Evolutionary conservation across 1,140 invertebrate species (phyloP).

Genomic region (Bombus affinis): DNA sequence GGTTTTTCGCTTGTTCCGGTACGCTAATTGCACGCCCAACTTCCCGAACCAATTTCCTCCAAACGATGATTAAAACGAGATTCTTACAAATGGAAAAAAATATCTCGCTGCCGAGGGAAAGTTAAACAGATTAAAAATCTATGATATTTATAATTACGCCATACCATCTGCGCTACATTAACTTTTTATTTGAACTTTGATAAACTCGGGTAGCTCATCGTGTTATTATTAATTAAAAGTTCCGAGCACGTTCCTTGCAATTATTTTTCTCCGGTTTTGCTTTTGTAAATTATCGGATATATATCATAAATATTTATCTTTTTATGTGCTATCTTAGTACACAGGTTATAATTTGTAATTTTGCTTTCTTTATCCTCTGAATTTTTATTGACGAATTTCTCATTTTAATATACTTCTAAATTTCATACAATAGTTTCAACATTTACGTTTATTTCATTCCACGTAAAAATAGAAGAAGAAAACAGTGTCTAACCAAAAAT

Average conservation of each 20-base stretch:
- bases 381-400: not conserved
- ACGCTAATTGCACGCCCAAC: conserved; percentile 12
- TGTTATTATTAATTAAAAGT: not conserved
- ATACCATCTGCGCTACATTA: not conserved
- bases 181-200: not conserved
- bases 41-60: not conserved
- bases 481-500: not conserved
- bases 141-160: conserved; percentile 7
- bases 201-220: not conserved
- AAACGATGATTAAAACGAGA: not conserved
- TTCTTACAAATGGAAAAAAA: not conserved
- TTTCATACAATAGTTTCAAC: not conserved
- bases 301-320: not conserved
- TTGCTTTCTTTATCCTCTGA: not conserved
- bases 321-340: not conserved
- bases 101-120: not conserved
- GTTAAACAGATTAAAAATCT: not conserved
- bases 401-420: too few relatives aligned
- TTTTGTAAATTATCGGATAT: not conserved
- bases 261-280: not conserved
- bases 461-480: not conserved
- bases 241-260: not conserved
- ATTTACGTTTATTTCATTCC: not conserved
- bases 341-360: not conserved
- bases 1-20: not conserved